A percentile compares a stretch with the other conserved stretches of the same genome.
Conservation (phyloP, 2,888 invertebrate genomes). For the Thysanoteuthis rhombus region DNA sequence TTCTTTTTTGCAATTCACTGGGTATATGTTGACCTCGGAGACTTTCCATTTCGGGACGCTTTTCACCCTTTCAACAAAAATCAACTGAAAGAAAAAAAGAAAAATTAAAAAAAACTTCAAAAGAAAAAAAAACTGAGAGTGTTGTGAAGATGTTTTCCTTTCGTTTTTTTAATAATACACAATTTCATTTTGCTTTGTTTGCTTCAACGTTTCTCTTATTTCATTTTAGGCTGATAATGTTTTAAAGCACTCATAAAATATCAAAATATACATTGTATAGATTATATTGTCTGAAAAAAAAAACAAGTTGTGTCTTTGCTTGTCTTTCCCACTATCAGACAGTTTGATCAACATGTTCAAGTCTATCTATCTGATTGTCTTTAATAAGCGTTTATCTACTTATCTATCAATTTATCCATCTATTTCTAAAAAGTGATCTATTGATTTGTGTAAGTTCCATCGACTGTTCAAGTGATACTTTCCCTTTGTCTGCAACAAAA, state of each 20-base stretch:
- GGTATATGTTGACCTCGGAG: not conserved
- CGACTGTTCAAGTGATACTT: too few species aligned
- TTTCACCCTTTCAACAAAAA: not conserved
- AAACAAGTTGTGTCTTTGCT: too few species aligned
- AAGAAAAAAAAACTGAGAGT: not conserved
- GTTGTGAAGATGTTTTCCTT: not conserved
- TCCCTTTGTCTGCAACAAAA: too few species aligned
- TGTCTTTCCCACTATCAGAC: too few species aligned
- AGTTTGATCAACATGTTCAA: too few species aligned
- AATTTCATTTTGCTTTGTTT: not conserved
- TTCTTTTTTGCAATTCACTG: not conserved
- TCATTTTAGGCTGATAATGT: not conserved
- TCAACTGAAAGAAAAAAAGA: not conserved
- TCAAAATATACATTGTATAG: too few species aligned
- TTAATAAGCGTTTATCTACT: too few species aligned
- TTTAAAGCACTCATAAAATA: not conserved
- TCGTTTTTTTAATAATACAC: not conserved
- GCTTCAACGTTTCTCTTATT: not conserved
- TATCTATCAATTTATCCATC: too few species aligned
- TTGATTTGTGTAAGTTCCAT: too few species aligned
- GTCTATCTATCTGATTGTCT: too few species aligned
- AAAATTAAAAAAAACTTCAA: not conserved
- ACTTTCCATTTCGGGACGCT: not conserved
- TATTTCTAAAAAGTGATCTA: too few species aligned
- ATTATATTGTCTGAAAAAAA: too few species aligned